These are phyloP conservation scores for Rallus limicola DNA, from an alignment of 2,113 vertebrate genomes.

Conservation along the genomic window DNA sequence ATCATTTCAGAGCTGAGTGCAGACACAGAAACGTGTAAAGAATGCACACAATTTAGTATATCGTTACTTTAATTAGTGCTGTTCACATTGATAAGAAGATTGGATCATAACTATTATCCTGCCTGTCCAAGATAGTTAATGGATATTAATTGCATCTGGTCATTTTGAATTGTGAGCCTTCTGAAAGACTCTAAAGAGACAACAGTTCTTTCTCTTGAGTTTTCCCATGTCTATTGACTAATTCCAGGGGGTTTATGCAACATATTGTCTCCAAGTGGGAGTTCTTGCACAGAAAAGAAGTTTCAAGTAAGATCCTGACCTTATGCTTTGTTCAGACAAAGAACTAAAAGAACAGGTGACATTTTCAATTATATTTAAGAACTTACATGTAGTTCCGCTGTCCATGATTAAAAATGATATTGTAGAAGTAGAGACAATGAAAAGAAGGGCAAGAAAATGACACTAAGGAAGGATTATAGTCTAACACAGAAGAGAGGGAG, in stretches of 20 bases:
- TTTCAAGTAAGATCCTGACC: background rate
- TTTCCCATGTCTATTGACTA: background rate
- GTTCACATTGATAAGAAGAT: background rate
- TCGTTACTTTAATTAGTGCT: background rate
- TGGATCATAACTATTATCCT: background rate
- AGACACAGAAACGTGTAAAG: background rate
- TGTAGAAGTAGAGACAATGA: slow-evolving; percentile 11
- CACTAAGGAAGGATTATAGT: background rate
- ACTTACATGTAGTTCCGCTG: background rate
- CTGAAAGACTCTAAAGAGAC: background rate
- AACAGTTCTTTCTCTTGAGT: background rate
- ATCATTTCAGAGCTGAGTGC: background rate
- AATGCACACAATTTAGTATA: background rate
- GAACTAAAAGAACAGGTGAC: slow-evolving; percentile 1
- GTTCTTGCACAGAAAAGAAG: background rate
- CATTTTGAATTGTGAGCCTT: background rate
- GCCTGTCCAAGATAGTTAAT: background rate
- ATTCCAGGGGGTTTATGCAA: background rate
- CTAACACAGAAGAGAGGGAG: background rate
- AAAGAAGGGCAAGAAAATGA: slow-evolving; percentile 17
- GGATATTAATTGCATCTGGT: background rate
- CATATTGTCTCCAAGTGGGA: background rate
- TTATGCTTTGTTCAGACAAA: background rate
- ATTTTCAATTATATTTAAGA: slow-evolving; percentile 6
- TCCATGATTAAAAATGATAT: background rate